Base-by-base conservation (phyloP, 2,113 vertebrate species). In the Python bivittatus region DNA sequence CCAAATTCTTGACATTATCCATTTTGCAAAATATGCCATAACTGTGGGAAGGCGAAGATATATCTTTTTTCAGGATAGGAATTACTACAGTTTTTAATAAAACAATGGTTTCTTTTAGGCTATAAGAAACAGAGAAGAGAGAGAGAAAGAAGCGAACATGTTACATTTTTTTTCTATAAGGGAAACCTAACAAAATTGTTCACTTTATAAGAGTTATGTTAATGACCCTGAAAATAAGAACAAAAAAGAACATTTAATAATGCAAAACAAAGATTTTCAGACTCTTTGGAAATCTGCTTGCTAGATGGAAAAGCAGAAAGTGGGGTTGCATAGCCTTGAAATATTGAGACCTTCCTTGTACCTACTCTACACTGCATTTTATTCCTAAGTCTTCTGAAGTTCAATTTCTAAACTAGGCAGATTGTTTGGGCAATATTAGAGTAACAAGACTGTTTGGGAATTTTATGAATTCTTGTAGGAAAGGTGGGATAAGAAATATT, bases 1-100 rank as follows among this genome's bases (percentile, higher is more conserved):
- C 29, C 58, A 91, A 93, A 95, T 92, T 91, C 79, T 91, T 93
- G 92, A 92, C 95, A 93, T 88, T 93, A 94, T 33, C 68, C 60
- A n/a, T 88, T 94, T 95, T 83, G 95, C 60, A 95, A 96, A 96
- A 93, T 86, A 94, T 72, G 60, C 57, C 83, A 86, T 86, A 91
- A 91, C 92, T 95, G 96, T 93, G 6, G 86, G 95, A 88, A 94
- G 94, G 95, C 92, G 87, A 53, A 91, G 88, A 89, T 11, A 13
- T 33, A 33, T 53, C 52, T 54, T 38, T 68, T 23, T 44, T 42
- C 52, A 8, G 61, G 91, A 93, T 60, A 92, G 92, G 91, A 95
- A 93, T 79, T 38, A 96, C 92, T 91, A 91, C 29, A 58, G 44
- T 53, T 94, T 93, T 96, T 92, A 92, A 95, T 95, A 91, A 42